Conservation (phyloP, 2,113 vertebrate species). For the Motacilla tschutschensis region DNA sequence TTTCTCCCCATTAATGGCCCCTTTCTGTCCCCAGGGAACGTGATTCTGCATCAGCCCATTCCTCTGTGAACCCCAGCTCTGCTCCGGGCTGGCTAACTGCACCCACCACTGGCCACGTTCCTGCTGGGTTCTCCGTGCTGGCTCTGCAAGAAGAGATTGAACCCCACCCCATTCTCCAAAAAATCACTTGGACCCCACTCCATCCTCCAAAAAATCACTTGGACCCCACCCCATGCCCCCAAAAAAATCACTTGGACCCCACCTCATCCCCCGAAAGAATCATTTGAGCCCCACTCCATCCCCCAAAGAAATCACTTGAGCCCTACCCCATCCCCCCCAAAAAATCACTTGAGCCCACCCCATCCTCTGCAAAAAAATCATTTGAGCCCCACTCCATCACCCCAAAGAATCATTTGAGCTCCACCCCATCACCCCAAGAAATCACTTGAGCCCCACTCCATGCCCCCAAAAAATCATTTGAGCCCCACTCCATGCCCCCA, state of each 20-base stretch:
- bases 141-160: accelerated
- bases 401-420: background rate
- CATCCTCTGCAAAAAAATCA: too few relatives aligned
- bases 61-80: background rate
- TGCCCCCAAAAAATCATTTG: too few relatives aligned
- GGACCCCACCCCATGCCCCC: background rate
- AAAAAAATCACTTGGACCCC: background rate
- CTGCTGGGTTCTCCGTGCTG: background rate
- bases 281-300: too few relatives aligned
- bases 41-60: slow-evolving; percentile 29
- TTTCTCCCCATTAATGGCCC: background rate
- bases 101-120: background rate
- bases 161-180: too few relatives aligned
- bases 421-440: background rate
- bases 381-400: background rate
- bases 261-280: too few relatives aligned
- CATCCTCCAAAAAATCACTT: too few relatives aligned
- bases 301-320: too few relatives aligned
- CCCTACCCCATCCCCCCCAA: too few relatives aligned
- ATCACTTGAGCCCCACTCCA: background rate
- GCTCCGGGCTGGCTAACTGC: background rate
- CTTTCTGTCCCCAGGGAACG: slow-evolving; percentile 15
- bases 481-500: background rate
- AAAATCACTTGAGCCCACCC: too few relatives aligned
- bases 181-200: too few relatives aligned